Base-by-base conservation (phyloP, 2,113 vertebrate species). In the Nothobranchius kuhntae region DNA sequence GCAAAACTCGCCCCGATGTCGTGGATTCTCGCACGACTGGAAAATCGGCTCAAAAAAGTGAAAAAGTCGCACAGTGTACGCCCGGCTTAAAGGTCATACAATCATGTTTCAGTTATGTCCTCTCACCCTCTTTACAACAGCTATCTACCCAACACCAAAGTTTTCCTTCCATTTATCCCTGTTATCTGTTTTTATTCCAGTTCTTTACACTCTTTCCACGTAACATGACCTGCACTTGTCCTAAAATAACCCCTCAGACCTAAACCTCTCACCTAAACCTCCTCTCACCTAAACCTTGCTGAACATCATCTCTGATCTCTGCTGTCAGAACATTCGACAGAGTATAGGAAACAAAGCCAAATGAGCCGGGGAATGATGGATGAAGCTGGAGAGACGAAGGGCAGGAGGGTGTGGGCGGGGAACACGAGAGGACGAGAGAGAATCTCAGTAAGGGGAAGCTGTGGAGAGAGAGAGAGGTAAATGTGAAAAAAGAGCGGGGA, bases 331-430 rank as follows among this genome's bases (percentile, higher is more conserved):
- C 86, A 92, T 88, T 88, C 83, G 86, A 46, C 80, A 88, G 88
- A 91, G 90, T 2, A 21, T 82, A 83, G 91, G 92, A 86, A 86
- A 90, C 48, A 85, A 87, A 90, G 79, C 82, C 88, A 91, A 93
- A 92, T 55, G 81, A 93, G 88, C 85, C 88, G 66, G 77, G 80
- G 78, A 88, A 94, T 94, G 91, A 93, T 85, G 91, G 92, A 93
- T 89, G 86, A 89, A 86, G 77, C 62, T 80, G 71, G 70, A 61
- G 79, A 81, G 86, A 71, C 66, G 63, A 71, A 84, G 71, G 91
- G 77, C 13, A 90, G 91, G 82, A 57, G 84, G 84, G 71, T 80
- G 83, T 3, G 15, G 13, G 60, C 13, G 52, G 69, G 24, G 15
- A 26, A 8, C 2, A 14, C 36, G 35, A 21, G 13, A 54, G 36